Evolutionary conservation across 1,140 invertebrate genomes (phyloP).

Genomic region (Sarcophaga peregrina): DNA sequence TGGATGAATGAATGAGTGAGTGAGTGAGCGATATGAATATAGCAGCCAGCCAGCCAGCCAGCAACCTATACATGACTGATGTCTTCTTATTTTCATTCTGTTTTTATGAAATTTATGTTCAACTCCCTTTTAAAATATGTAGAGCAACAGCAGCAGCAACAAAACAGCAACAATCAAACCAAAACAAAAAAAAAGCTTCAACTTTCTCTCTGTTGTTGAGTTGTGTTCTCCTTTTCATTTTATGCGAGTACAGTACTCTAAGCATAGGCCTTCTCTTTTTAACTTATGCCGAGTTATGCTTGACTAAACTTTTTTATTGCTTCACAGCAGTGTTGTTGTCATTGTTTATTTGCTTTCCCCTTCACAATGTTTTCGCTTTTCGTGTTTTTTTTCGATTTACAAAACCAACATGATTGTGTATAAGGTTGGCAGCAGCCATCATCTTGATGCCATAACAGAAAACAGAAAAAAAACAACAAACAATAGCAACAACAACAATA

Average conservation of each 20-base stretch:
- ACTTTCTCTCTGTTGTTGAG: constrained; percentile 10
- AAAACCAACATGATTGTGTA: not conserved
- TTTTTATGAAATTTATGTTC: not conserved
- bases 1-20: not conserved
- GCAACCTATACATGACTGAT: not conserved
- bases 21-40: too few species aligned
- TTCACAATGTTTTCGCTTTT: not conserved
- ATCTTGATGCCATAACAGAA: not conserved
- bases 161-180: not conserved
- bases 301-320: not conserved
- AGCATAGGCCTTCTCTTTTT: constrained; percentile 15
- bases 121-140: constrained; percentile 13
- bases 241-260: not conserved
- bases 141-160: constrained; percentile 10
- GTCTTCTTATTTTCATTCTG: not conserved
- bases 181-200: not conserved
- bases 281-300: not conserved
- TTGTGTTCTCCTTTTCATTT: not conserved
- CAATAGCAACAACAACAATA: constrained; percentile 6
- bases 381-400: not conserved
- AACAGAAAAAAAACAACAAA: not conserved
- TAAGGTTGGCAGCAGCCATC: not conserved
- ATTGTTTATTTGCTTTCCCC: not conserved
- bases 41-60: too few species aligned
- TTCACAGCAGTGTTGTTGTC: constrained; percentile 3